Percentiles rank a stretch among this genome's conserved stretches.
phyloP scores from a whole-genome alignment of 2,113 vertebrate species.

The Carassius gibelio region DNA sequence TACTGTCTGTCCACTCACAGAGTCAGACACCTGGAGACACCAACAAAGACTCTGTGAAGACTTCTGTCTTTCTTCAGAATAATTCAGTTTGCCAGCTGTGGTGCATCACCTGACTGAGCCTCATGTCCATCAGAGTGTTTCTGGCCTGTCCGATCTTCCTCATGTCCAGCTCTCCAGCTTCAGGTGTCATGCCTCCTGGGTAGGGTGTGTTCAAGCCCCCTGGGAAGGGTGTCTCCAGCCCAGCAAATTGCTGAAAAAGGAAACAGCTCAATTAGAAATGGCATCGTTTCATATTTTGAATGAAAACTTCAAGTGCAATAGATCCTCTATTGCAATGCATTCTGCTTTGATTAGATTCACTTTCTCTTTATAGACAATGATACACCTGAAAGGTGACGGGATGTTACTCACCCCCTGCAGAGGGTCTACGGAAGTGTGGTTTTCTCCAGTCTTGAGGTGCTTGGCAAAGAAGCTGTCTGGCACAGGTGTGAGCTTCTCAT shows the following conservation, averaged over 20 bases:
- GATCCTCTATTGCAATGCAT: background rate
- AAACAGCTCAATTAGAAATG: constrained; percentile 36
- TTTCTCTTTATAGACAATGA: background rate
- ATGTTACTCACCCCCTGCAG: constrained; percentile 83
- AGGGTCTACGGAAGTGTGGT: constrained; percentile 90
- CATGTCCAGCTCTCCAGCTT: constrained; percentile 96
- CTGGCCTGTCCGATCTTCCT: constrained; percentile 98
- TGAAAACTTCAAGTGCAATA: background rate
- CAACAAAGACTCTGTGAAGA: background rate
- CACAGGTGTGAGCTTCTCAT: constrained; percentile 95
- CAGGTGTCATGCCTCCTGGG: constrained; percentile 95
- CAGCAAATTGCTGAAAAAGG: constrained; percentile 81
- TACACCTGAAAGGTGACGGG: background rate
- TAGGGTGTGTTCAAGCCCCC: constrained; percentile 93
- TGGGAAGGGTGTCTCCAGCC: constrained; percentile 82
- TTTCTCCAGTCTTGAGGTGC: constrained; percentile 91
- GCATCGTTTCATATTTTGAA: constrained; percentile 38
- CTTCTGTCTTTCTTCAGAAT: background rate
- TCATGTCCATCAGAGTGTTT: constrained; percentile 99
- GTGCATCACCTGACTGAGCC: constrained; percentile 89
- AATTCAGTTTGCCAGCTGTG: background rate
- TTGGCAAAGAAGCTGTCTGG: constrained; percentile 98
- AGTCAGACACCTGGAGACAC: constrained; percentile 88
- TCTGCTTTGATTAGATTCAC: background rate
- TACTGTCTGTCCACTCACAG: constrained; percentile 96